A percentile compares a stretch with the other conserved stretches of the same genome.
Evolutionary conservation across 2,888 invertebrate species (phyloP).

Genomic region (Chloroclysta siterata): DNA sequence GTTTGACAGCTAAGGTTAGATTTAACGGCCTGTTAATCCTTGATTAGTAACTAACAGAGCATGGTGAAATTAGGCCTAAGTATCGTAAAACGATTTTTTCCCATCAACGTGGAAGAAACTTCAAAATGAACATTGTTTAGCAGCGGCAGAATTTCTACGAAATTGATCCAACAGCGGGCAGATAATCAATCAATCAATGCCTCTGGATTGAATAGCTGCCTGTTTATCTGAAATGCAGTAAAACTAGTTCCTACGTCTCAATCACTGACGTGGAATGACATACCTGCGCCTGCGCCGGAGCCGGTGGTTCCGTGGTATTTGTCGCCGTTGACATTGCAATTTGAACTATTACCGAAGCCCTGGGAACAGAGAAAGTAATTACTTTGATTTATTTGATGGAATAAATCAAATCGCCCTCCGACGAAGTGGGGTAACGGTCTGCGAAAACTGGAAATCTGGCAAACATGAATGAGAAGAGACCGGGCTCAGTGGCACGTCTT

Average conservation of each 20-base stretch:
- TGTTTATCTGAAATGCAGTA: conserved; percentile 26
- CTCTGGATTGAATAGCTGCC: conserved; percentile 24
- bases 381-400: conserved; percentile 5
- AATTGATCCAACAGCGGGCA: conserved; percentile 14
- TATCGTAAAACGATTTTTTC: no score
- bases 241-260: conserved; percentile 28
- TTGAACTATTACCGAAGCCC: conserved; percentile 64
- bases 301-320: conserved; percentile 55
- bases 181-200: conserved; percentile 34
- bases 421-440: no score
- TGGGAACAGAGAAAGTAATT: conserved; percentile 56
- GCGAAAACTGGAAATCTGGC: no score
- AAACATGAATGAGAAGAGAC: no score
- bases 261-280: conserved; percentile 35
- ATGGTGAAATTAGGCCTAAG: no score
- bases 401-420: no score
- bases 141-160: conserved; percentile 10
- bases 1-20: no score
- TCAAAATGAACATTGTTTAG: no score
- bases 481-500: no score
- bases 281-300: conserved; percentile 48
- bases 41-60: no score
- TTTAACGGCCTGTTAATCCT: no score
- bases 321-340: conserved; percentile 61
- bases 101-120: background rate